Evolutionary conservation across 35 echinoderm and acorn worm genomes (phyloP).

Genomic region (Ophioderma brevispina): DNA sequence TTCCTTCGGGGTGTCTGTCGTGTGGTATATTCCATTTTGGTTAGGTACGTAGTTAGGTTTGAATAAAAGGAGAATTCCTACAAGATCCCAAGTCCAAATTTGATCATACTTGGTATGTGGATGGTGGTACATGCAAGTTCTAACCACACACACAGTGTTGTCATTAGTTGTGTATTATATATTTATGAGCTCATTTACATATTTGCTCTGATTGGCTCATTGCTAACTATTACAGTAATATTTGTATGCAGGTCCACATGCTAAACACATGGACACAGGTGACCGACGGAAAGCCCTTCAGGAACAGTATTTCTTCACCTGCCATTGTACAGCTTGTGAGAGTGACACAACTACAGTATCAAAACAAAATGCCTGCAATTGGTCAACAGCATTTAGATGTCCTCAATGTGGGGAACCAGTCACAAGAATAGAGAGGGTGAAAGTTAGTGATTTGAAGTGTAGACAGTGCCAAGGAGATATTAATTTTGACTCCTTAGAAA

Average conservation of each 20-base stretch:
- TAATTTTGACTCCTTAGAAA: not conserved
- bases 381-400: conserved; percentile 15
- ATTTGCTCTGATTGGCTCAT: not conserved
- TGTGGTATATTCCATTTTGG: no score
- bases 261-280: conserved; percentile 56
- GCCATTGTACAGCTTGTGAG: conserved; percentile 64
- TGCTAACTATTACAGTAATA: not conserved
- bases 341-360: not conserved
- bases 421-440: not conserved
- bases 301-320: conserved; percentile 82
- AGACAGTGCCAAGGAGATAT: not conserved
- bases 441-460: not conserved
- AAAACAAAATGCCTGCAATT: conserved; percentile 23
- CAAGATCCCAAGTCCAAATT: no score
- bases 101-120: no score
- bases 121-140: no score
- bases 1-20: no score
- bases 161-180: no score
- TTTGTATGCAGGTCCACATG: conserved; percentile 70
- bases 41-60: no score
- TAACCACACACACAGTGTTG: no score
- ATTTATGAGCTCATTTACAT: no score
- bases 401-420: not conserved
- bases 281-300: conserved; percentile 54
- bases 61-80: no score